Conservation (phyloP, 2,888 invertebrate species). For the Machimus atricapillus region DNA sequence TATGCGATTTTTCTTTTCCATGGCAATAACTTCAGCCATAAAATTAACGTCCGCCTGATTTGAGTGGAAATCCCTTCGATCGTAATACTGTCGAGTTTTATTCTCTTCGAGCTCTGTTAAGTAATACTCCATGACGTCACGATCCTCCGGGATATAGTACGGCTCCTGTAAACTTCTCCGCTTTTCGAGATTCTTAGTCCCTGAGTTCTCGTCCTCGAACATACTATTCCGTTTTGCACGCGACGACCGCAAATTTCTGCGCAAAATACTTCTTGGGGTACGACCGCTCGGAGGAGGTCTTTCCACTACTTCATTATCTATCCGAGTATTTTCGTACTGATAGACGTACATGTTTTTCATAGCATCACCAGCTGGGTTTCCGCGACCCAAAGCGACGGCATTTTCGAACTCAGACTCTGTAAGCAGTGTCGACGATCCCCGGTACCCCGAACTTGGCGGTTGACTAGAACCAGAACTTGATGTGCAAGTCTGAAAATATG, state of each 20-base stretch:
- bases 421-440: conserved; percentile 84
- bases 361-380: conserved; percentile 54
- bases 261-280: conserved; percentile 63
- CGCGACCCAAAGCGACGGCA: conserved; percentile 48
- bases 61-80: conserved; percentile 9
- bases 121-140: conserved; percentile 53
- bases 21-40: conserved; percentile 29
- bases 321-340: conserved; percentile 76
- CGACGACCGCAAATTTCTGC: conserved; percentile 54
- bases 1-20: conserved; percentile 34
- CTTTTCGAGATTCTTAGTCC: conserved; percentile 66
- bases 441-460: conserved; percentile 85
- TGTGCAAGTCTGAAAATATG: conserved; percentile 53
- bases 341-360: conserved; percentile 77
- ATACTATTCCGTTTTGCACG: conserved; percentile 78
- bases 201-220: conserved; percentile 70
- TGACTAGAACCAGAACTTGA: conserved; percentile 68
- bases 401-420: conserved; percentile 69
- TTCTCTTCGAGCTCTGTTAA: conserved; percentile 52
- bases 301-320: conserved; percentile 66
- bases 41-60: conserved; percentile 16
- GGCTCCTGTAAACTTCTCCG: conserved; percentile 80
- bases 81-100: conserved; percentile 53
- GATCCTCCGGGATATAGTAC: conserved; percentile 61
- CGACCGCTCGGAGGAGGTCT: conserved; percentile 70